Base-by-base conservation (phyloP, 2,888 invertebrate species). In the Coleophora deauratella region DNA sequence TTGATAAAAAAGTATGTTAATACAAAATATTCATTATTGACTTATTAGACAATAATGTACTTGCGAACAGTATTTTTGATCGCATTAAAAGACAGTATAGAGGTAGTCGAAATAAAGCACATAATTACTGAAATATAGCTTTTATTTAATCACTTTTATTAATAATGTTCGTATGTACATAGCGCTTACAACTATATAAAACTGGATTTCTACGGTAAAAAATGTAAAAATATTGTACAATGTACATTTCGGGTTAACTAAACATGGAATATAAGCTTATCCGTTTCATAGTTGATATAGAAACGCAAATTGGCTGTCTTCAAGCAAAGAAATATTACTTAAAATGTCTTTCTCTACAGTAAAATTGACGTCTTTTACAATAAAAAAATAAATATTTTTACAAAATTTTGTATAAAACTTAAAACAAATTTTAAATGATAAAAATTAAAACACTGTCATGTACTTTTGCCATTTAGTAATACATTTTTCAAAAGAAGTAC, bases 141-240 rank as follows among this genome's bases (percentile, higher is more conserved):
- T 45, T 84, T 85, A 84, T 41, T 84, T 85, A 84, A 79, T 82
- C 75, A 77, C 64, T 74, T 73, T 76, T 74, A 70, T 75, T 81
- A 76, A 80, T 81, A 75, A 64, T 67, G 72, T 70, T 63, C 54
- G 55, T 81, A 77, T 80, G 66, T 84, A 85, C 81, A 81, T 67
- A 72, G 73, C 72, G 59, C 77, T 81, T 81, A 80, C 46, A 62
- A 66, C 76, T 79, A 81, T 62, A 71, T 62, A 79, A 72, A 79
- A 80, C 75, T 71, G 71, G 71, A 75, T 73, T 66, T 71, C 71
- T 80, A 80, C 72, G 76, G 75, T 80, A 79, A 76, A 80, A 59
- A 71, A 72, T 72, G 77, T 78, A 79, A 78, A 80, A 78, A 73
- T 66, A 68, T 64, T 58, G 61, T 66, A 74, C 62, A 64, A 62